phyloP scores from a whole-genome alignment of 2,888 invertebrate genomes.

The Pyrochroa serraticornis region DNA sequence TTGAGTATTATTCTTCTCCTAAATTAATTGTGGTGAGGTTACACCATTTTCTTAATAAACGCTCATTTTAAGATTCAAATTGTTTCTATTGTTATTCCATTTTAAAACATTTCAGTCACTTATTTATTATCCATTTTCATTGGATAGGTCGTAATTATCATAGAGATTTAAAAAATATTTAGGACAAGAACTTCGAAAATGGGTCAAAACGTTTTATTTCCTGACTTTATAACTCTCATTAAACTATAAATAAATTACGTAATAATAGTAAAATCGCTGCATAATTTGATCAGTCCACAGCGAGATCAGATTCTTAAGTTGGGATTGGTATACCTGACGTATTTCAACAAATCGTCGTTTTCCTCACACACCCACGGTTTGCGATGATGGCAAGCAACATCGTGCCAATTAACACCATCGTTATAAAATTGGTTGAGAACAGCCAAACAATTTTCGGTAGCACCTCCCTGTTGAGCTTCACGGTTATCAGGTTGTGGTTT shows the following conservation, averaged over 20 bases:
- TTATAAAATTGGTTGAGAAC: slow-evolving; percentile 89
- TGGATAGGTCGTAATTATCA: too few species aligned
- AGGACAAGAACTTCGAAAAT: neutral
- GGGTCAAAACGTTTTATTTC: neutral
- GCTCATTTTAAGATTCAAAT: too few species aligned
- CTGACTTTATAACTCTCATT: neutral
- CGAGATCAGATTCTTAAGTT: slow-evolving; percentile 69
- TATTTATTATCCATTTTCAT: too few species aligned
- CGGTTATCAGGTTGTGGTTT: slow-evolving; percentile 87
- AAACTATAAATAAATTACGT: slow-evolving; percentile 22
- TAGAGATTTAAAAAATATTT: too few species aligned
- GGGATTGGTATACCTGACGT: slow-evolving; percentile 73
- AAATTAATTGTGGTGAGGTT: too few species aligned
- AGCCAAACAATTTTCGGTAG: slow-evolving; percentile 84
- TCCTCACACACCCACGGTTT: slow-evolving; percentile 91
- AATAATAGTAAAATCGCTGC: slow-evolving; percentile 16
- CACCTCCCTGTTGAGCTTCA: slow-evolving; percentile 81
- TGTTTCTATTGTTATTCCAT: too few species aligned
- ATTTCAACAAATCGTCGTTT: slow-evolving; percentile 82
- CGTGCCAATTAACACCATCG: slow-evolving; percentile 90
- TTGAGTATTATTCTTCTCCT: too few species aligned
- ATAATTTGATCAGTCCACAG: slow-evolving; percentile 37
- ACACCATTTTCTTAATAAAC: too few species aligned
- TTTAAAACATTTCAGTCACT: too few species aligned
- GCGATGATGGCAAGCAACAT: slow-evolving; percentile 88